Conservation (phyloP, 2,797 vertebrate genomes). For the Falco concolor region DNA sequence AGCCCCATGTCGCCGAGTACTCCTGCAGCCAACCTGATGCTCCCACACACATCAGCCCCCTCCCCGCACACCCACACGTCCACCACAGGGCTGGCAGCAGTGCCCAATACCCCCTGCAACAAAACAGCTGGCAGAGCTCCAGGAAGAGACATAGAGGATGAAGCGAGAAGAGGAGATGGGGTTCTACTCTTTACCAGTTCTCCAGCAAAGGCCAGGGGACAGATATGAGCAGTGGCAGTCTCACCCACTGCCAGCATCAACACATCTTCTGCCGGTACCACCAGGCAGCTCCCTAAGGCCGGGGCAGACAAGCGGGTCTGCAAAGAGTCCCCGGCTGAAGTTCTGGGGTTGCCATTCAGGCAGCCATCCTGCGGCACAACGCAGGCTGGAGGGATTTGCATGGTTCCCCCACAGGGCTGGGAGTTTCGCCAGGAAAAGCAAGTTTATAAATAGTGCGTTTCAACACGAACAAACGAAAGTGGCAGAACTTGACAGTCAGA, state of each 20-base stretch:
- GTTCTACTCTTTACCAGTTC: background rate
- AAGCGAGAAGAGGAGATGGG: background rate
- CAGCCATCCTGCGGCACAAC: background rate
- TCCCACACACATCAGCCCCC: background rate
- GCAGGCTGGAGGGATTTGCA: constrained; percentile 14
- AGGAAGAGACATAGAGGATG: background rate
- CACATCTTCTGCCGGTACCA: fast-evolving
- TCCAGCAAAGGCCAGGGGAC: background rate
- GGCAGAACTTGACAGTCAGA: constrained; percentile 1
- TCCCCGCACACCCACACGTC: background rate
- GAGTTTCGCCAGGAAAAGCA: constrained; percentile 50
- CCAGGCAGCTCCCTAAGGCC: background rate
- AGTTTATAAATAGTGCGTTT: constrained; percentile 63
- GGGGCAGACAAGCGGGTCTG: fast-evolving
- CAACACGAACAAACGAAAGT: background rate
- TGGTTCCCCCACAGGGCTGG: constrained; percentile 38
- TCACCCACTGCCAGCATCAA: background rate
- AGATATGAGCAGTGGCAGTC: fast-evolving
- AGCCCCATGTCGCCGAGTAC: background rate
- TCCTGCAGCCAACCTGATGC: background rate
- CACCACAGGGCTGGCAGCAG: background rate
- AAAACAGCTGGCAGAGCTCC: background rate
- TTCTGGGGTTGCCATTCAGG: background rate
- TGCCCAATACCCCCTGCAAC: background rate
- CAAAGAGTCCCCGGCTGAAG: background rate